These are phyloP conservation scores for Drosophila willistoni DNA, from an alignment of 1,140 invertebrate genomes.

Conservation along the genomic window DNA sequence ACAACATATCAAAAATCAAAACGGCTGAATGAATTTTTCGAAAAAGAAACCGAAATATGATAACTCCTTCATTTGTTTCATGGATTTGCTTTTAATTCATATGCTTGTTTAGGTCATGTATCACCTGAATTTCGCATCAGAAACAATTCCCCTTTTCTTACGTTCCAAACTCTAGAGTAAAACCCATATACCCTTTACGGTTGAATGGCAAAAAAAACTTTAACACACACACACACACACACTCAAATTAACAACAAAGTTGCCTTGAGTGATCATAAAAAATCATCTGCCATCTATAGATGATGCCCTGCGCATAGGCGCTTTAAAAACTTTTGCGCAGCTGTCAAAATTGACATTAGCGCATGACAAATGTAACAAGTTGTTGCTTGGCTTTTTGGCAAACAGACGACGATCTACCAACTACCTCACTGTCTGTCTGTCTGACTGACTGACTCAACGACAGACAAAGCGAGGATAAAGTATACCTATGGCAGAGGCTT, in stretches of 20 bases:
- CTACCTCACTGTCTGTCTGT: not conserved
- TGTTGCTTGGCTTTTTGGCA: slow-evolving; percentile 62
- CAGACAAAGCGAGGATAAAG: slow-evolving; percentile 2
- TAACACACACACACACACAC: slow-evolving; percentile 1
- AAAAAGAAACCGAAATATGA: no score
- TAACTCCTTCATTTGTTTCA: no score
- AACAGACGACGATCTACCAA: slow-evolving; percentile 31
- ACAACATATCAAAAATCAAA: no score
- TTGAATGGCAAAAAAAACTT: not conserved
- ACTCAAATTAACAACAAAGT: slow-evolving; percentile 78
- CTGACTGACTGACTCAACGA: slow-evolving; percentile 2
- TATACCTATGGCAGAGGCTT: slow-evolving; percentile 43
- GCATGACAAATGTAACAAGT: slow-evolving; percentile 82
- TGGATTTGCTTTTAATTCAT: no score
- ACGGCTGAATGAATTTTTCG: no score
- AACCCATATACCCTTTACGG: not conserved
- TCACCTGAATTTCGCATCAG: no score
- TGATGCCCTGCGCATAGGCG: slow-evolving; percentile 34
- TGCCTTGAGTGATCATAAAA: slow-evolving; percentile 61
- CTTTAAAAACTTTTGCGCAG: slow-evolving; percentile 61
- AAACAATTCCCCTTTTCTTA: no score
- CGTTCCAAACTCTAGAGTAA: no score
- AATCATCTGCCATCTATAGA: slow-evolving; percentile 24
- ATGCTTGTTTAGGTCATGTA: no score
- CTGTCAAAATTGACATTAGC: slow-evolving; percentile 81